Percentiles rank a stretch among this genome's conserved stretches.
These are phyloP conservation scores for Rhabdomys dilectus DNA, from an alignment of 2,113 vertebrate genomes.

Conservation along the genomic window DNA sequence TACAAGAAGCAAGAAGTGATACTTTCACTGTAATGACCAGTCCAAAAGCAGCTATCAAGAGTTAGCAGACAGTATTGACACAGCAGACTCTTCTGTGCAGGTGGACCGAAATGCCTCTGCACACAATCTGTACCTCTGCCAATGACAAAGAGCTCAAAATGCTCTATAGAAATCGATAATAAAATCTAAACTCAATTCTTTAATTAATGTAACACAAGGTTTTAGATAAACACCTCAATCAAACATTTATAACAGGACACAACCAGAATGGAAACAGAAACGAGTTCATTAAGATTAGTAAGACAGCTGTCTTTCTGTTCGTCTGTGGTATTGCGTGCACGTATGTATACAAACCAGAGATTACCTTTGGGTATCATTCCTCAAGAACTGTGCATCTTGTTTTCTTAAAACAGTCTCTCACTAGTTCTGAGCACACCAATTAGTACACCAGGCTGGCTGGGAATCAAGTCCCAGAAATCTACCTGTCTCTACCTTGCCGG, in stretches of 20 bases:
- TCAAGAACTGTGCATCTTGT: not conserved
- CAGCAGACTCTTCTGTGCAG: not conserved
- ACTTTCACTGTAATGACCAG: not conserved
- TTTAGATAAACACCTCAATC: constrained; percentile 35
- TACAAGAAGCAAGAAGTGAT: constrained; percentile 13
- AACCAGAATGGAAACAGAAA: constrained; percentile 44
- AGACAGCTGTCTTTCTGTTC: not conserved
- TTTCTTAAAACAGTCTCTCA: not conserved
- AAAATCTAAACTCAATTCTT: constrained; percentile 15
- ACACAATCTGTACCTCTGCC: not conserved
- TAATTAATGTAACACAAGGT: constrained; percentile 31
- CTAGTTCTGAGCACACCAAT: not conserved
- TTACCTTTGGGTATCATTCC: not conserved
- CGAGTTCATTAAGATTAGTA: constrained; percentile 14
- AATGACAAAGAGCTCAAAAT: not conserved
- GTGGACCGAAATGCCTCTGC: not conserved
- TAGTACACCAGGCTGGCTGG: not conserved
- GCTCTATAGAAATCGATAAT: not conserved
- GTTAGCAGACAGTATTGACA: not conserved
- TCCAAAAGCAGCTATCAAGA: not conserved
- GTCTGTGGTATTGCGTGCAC: not conserved
- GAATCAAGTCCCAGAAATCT: not conserved
- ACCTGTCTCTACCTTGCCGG: not conserved
- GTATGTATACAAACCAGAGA: not conserved
- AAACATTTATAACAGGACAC: constrained; percentile 37